A percentile compares a stretch with the other conserved stretches of the same genome.
phyloP scores from a whole-genome alignment of 2,888 invertebrate species.

The Graphium colonna region DNA sequence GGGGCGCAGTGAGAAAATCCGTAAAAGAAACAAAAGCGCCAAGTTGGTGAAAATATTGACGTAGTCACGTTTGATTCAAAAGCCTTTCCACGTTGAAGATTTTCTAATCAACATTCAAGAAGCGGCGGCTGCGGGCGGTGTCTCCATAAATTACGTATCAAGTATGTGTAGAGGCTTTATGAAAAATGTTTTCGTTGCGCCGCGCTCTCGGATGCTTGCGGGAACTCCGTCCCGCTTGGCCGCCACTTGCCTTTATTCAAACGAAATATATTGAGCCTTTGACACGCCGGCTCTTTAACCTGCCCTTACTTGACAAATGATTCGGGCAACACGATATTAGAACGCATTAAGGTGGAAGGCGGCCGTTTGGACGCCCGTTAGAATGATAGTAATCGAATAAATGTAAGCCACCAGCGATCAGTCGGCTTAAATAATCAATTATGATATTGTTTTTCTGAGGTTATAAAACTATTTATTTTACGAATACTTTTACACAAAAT shows the following conservation, averaged over 20 bases:
- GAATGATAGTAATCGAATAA: not conserved
- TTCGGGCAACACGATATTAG: constrained; percentile 29
- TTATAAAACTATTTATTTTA: no score
- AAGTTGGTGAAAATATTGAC: constrained; percentile 28
- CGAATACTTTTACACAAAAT: no score
- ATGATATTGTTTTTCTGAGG: no score
- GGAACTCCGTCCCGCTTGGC: constrained; percentile 40
- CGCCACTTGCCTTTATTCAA: constrained; percentile 46
- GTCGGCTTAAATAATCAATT: no score
- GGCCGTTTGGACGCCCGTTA: not conserved
- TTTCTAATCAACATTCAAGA: constrained; percentile 73
- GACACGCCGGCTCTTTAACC: constrained; percentile 51
- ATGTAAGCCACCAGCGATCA: no score
- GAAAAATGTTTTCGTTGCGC: constrained; percentile 69
- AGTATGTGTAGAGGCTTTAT: constrained; percentile 69
- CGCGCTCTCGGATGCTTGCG: constrained; percentile 46
- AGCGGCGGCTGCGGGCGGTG: constrained; percentile 55
- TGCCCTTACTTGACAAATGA: constrained; percentile 45
- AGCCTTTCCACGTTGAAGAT: constrained; percentile 41
- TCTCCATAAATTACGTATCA: constrained; percentile 76
- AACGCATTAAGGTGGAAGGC: not conserved
- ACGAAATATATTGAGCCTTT: constrained; percentile 56
- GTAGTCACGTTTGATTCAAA: constrained; percentile 42
- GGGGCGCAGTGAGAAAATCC: no score
- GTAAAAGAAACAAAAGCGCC: no score